These are phyloP conservation scores for Felis catus DNA, from an alignment of 2,113 vertebrate genomes.

Conservation along the genomic window DNA sequence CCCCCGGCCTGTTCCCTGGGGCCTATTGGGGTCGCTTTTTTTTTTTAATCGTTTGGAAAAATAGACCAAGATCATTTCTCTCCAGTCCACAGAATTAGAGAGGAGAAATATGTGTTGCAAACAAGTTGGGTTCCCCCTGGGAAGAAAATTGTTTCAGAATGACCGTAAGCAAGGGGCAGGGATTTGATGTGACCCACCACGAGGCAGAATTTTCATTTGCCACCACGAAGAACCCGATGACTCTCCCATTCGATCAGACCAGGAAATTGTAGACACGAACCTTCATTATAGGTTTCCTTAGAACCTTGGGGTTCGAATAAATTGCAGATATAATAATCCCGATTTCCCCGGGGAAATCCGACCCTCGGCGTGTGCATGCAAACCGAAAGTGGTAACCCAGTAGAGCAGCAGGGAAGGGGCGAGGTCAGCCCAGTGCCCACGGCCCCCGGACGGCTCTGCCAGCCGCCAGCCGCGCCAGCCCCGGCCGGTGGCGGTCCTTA, in stretches of 20 bases:
- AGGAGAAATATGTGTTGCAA: not conserved
- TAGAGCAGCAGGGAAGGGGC: not conserved
- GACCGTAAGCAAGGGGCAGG: not conserved
- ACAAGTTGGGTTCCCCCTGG: not conserved
- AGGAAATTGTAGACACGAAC: not conserved
- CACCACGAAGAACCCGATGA: not conserved
- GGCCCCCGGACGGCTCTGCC: fast-evolving
- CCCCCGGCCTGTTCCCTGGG: not conserved
- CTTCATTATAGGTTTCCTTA: not conserved
- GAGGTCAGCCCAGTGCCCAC: fast-evolving
- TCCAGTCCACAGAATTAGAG: not conserved
- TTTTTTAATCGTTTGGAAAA: not conserved
- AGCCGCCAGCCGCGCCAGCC: not conserved
- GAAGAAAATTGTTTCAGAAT: constrained; percentile 8
- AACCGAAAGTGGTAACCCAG: not conserved
- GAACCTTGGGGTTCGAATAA: not conserved
- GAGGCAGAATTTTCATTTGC: not conserved
- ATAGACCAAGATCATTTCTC: not conserved
- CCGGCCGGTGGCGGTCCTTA: fast-evolving
- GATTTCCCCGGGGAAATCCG: not conserved
- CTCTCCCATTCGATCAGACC: not conserved
- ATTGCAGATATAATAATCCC: not conserved
- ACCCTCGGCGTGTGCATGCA: not conserved
- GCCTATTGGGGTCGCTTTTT: not conserved
- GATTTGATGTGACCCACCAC: not conserved